phyloP scores from a whole-genome alignment of 2,113 vertebrate genomes.

The Candoia aspera region DNA sequence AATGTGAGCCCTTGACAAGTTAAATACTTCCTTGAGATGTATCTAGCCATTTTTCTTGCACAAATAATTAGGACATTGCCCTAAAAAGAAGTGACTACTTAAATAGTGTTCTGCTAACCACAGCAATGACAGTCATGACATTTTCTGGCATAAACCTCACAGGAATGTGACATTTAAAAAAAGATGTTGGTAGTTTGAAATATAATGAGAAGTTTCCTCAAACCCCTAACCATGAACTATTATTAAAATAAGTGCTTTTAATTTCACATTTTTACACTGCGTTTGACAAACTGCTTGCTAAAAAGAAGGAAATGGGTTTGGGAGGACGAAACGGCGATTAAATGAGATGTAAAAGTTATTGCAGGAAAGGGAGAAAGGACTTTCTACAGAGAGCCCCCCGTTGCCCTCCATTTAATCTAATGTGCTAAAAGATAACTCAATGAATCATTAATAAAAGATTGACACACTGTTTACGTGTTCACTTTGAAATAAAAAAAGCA shows the following conservation, averaged over 20 bases:
- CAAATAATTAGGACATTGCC: constrained; percentile 28
- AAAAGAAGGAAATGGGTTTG: background rate
- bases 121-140: background rate
- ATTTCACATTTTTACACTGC: background rate
- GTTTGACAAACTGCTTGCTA: background rate
- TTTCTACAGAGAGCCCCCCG: background rate
- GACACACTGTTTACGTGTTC: constrained; percentile 21
- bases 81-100: constrained; percentile 27
- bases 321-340: background rate
- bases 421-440: background rate
- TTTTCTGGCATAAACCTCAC: constrained; percentile 22
- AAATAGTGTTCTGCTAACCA: background rate
- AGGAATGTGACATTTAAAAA: constrained; percentile 1
- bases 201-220: constrained; percentile 15
- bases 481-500: constrained; percentile 17
- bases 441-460: constrained; percentile 30
- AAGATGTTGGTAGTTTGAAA: background rate
- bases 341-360: background rate
- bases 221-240: background rate
- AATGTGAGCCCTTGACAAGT: constrained; percentile 26
- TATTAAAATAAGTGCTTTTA: constrained; percentile 30
- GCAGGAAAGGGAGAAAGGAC: background rate
- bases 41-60: background rate
- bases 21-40: constrained; percentile 26
- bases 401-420: background rate